Base-by-base conservation (phyloP, 92 coral and sea anemone species). In the Bergia sp. region DNA sequence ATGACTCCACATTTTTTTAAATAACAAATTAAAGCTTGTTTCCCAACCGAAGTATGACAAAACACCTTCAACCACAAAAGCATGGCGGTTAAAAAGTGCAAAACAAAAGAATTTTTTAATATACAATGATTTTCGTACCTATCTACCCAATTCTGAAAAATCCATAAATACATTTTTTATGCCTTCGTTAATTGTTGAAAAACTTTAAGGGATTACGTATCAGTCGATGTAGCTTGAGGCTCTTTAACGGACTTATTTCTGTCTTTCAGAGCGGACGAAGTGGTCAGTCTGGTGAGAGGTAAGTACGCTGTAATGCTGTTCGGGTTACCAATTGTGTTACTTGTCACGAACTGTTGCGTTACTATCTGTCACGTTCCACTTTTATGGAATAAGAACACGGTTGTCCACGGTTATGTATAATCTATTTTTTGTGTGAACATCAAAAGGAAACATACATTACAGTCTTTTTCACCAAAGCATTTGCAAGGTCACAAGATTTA, bases 221-320 rank as follows among this genome's bases (percentile, higher is more conserved):
- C 16, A 53, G 58, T 11, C 58, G 10, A 3, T 53, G 58, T 53
- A 15, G 18, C 58, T 53, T 53, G 58, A 53, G 58, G 29, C 69
- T 6, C 23, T 4, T 61, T 18, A 61, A 61, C 69, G 69, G 18
- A 61, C 29, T 21, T 61, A 47, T 15, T 16, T 61, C 29, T 78
- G 23, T 71, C 5, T 82, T 82, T 82, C 77, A 82, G 86, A 82
- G 86, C 61, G 86, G 86, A 39, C 39, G 64, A 69, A 67, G 86
- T 0, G 77, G 77, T 82, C 86, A 82, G 64, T 82, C 64, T 39
- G 86, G 86, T 1, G 86, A 82, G 58, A 82, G 86, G 86, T 82
- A 82, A 71, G 38, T 7, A 5, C 13, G 37, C 36, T 29, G 36
- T 18, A 20, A 20, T 74, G 44, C 42, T 16, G 15, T 45, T 78